These are phyloP conservation scores for Tanaodytes sp. DNA, from an alignment of 2,888 invertebrate genomes.

Conservation along the genomic window DNA sequence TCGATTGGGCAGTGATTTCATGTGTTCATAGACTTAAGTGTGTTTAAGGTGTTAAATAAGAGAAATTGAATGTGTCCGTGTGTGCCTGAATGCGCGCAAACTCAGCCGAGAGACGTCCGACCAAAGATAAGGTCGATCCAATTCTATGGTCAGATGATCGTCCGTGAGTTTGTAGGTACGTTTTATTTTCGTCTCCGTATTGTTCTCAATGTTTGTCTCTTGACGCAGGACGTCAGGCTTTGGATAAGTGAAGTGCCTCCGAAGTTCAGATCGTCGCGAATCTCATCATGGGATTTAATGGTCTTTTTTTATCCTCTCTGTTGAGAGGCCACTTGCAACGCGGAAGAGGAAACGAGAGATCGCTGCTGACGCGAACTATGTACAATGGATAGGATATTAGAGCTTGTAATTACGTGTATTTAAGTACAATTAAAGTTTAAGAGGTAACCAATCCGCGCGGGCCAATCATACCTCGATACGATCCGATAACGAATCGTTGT, in stretches of 20 bases:
- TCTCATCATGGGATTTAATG: conserved; percentile 36
- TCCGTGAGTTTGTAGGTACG: conserved; percentile 62
- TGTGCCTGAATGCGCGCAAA: conserved; percentile 56
- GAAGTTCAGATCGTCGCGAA: conserved; percentile 59
- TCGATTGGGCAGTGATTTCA: conserved; percentile 73
- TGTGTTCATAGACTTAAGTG: conserved; percentile 73
- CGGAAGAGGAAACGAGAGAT: conserved; percentile 54
- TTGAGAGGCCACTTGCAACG: conserved; percentile 39
- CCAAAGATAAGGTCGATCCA: too few relatives aligned
- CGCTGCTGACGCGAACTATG: conserved; percentile 10
- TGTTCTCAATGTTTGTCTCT: conserved; percentile 56
- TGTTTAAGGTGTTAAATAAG: conserved; percentile 57
- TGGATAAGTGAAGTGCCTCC: conserved; percentile 65
- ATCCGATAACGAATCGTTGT: background rate
- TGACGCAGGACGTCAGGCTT: conserved; percentile 72
- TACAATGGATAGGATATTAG: conserved; percentile 16
- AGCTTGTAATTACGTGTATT: conserved; percentile 27
- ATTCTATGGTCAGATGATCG: conserved; percentile 59
- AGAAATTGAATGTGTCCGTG: conserved; percentile 26
- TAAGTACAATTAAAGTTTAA: conserved; percentile 37
- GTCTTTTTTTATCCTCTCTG: conserved; percentile 52
- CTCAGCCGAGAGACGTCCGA: conserved; percentile 63
- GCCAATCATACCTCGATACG: too few relatives aligned
- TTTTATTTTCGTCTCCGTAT: conserved; percentile 58
- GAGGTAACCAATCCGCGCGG: too few relatives aligned